These are phyloP conservation scores for Smittia sp. DNA, from an alignment of 2,888 invertebrate genomes.

Conservation along the genomic window DNA sequence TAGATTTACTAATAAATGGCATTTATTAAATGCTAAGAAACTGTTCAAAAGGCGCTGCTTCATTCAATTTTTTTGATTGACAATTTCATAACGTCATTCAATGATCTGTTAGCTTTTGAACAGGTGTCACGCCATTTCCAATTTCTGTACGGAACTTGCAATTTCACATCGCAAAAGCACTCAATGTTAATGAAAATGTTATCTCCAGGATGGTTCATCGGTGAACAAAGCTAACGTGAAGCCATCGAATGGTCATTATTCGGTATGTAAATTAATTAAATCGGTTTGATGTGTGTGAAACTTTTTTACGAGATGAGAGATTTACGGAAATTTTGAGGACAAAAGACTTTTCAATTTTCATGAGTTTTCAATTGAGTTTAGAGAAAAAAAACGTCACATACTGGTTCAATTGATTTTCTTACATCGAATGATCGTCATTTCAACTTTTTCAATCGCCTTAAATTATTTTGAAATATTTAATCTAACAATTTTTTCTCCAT, in stretches of 20 bases:
- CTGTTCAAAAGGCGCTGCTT: no score
- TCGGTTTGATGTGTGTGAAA: constrained; percentile 33
- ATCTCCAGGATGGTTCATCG: constrained; percentile 14
- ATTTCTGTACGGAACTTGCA: background rate
- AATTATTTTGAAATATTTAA: no score
- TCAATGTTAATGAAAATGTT: background rate
- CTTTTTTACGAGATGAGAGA: no score
- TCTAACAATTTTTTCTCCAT: no score
- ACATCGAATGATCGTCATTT: background rate
- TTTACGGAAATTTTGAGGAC: background rate
- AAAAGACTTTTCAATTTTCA: background rate
- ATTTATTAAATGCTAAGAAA: no score
- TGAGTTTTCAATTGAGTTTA: background rate
- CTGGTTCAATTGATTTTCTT: constrained; percentile 27
- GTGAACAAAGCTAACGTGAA: constrained; percentile 27
- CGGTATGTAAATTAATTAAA: constrained; percentile 33
- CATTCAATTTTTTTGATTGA: no score
- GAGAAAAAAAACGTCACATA: background rate
- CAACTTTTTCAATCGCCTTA: no score
- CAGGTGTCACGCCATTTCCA: no score
- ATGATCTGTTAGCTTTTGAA: no score
- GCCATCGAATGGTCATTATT: constrained; percentile 33
- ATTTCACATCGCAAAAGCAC: background rate
- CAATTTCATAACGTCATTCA: background rate
- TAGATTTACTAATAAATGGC: no score